Evolutionary conservation across 2,888 invertebrate species (phyloP), one percentile per base, ranked within the genome.

Genomic region (Carpatolechia fugitivella): DNA sequence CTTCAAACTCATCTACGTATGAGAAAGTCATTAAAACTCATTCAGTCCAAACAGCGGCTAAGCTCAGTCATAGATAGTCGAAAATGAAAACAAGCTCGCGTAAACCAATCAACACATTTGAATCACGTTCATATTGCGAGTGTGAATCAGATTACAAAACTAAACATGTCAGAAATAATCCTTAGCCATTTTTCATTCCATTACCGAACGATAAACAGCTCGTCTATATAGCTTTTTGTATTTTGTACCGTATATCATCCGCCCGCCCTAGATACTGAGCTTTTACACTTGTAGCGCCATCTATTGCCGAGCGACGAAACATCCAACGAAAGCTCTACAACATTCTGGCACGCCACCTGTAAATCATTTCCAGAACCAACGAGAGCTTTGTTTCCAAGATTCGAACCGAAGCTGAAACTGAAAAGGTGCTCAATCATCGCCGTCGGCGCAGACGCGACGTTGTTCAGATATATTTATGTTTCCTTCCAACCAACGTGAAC

Each of bases 401-500:
- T 60, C 57, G 29, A 66, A 67, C 61, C 61, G 11, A 54, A 29
- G 24, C 64, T 70, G 64, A 66, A 69, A 64, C 59, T 63, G 64
- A 64, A 71, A 58, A 50, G 58, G 63, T 55, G 40, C 40, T 58
- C 58, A 56, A 60, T 51, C 61, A 52, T 48, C 55, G 56, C 14
- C 49, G 53, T 40, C 24, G n/a, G 51, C 53, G 59, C 57, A 55
- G 54, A 57, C 52, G 14, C 14, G 13, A 38, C 44, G 24, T 24
- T 62, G 56, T 65, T 64, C 63, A 71, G 69, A 69, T 66, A 72
- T 82, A 80, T 80, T 80, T 82, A 76, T 72, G 75, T 77, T 75
- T 78, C 71, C 72, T 71, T 68, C 71, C 59, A 74, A 76, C 79
- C 78, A 77, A 76, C 81, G 82, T 85, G 89, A 89, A 86, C 89